phyloP scores from a whole-genome alignment of 2,797 vertebrate species.

The Protosalanx chinensis region DNA sequence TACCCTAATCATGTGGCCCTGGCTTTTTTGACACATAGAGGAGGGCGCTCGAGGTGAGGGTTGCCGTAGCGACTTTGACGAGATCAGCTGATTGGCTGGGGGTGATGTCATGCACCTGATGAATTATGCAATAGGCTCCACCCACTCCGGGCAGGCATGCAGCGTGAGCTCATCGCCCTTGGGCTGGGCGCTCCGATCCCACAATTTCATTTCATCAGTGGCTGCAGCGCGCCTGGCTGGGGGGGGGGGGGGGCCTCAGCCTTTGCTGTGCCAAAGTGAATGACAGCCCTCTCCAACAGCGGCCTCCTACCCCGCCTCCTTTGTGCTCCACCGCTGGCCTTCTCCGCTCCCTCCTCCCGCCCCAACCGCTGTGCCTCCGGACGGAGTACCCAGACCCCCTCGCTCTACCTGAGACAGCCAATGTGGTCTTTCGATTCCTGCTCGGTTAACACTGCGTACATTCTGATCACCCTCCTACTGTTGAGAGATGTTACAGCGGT shows the following conservation, averaged over 20 bases:
- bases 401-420: neutral
- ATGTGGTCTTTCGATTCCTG: no score
- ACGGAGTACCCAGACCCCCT: slow-evolving; percentile 35
- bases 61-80: slow-evolving; percentile 22
- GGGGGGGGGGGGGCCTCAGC: neutral
- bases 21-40: neutral
- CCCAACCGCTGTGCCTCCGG: neutral
- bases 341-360: neutral
- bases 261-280: slow-evolving; percentile 19
- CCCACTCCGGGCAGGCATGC: slow-evolving; percentile 39
- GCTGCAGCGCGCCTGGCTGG: slow-evolving; percentile 16
- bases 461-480: no score
- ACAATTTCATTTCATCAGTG: slow-evolving; percentile 26
- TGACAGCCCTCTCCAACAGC: neutral
- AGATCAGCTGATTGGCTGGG: slow-evolving; percentile 57
- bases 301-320: neutral
- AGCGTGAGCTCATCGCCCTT: slow-evolving; percentile 37
- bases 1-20: neutral
- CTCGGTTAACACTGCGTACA: no score
- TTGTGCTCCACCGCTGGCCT: neutral
- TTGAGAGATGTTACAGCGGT: no score
- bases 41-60: neutral
- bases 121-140: slow-evolving; percentile 52
- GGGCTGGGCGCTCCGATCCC: slow-evolving; percentile 43
- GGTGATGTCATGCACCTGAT: slow-evolving; percentile 72